Evolutionary conservation across 2,113 vertebrate genomes (phyloP), one percentile per base, ranked within the genome.

Genomic region (Lycaon pictus): DNA sequence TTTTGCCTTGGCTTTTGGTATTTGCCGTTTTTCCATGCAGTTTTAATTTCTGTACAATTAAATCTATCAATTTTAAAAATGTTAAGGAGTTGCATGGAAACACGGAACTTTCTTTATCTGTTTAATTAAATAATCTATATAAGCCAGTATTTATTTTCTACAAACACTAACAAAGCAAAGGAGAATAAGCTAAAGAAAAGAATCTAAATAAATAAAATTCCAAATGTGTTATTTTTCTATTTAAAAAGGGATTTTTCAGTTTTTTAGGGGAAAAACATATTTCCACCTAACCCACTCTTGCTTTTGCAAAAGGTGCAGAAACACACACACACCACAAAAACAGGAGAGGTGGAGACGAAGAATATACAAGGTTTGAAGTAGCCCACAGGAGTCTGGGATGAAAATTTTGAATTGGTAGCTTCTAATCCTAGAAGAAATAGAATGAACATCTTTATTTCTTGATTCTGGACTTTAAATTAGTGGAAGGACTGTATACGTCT

Each of bases 261-360:
- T 79, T 89, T 79, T 43, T 94, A 22, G 11, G 43, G 8, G 82
- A 93, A 93, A 92, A 97, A 71, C 5, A 8, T 82, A 43, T 86
- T 94, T 89, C 23, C 25, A 63, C 9, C 29, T 22, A n/a, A 32
- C 4, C 55, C 16, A 58, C 37, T 84, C 56, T 76, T 88, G 65
- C 56, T 96, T 89, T 65, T 67, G 35, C 56, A 89, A 83, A 56
- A 82, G 4, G 19, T 3, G 17, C 5, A 60, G 62, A 84, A 88
- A 84, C 17, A 11, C 15, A 37, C 4, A 67, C 17, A 12, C 12
- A 55, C 10, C 43, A 43, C 43, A 43, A 76, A 86, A 86, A 80
- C 1, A 48, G 29, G n/a, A 58, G 8, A 91, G 5, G 11, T 55
- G 32, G 60, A 32, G 15, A 32, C 79, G 23, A 25, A 71, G 35